Base-by-base conservation (phyloP, 2,888 invertebrate genomes). In the Meandrusa payeni region DNA sequence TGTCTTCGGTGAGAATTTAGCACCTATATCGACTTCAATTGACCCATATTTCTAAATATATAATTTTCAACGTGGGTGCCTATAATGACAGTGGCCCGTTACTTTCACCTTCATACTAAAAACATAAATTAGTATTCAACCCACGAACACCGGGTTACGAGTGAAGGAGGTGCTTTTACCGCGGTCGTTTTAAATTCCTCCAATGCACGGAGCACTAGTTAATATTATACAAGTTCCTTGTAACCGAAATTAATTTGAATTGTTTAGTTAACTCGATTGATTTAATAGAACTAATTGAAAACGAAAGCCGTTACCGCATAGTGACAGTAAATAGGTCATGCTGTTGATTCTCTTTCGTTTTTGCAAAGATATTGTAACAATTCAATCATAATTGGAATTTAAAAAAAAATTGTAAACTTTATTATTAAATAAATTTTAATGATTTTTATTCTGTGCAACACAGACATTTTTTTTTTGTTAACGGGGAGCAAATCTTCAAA, bases 41-140 rank as follows among this genome's bases (percentile, higher is more conserved):
- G 22, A 23, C 19, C 22, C 11, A n/a, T 27, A 37, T 22, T 27
- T 27, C 24, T 15, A 11, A 20, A 17, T n/a, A n/a, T n/a, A 40
- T 37, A 36, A 42, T 29, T 50, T 40, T 38, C 41, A 33, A 38
- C 11, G 15, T 41, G 7, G 20, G n/a, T 9, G 6, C 5, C 15
- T 13, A 29, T 34, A 15, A n/a, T 12, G 23, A 4, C 32, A 22
- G 5, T 20, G 5, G 4, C 9, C 7, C 23, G 23, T 36, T 56
- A 77, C 79, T 79, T 79, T 80, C 79, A 72, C 79, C 70, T 67
- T 68, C 55, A 53, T 32, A 42, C 24, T 23, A 41, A 36, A 29
- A 9, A 19, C 9, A 28, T 36, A 29, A 12, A 34, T 29, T 4
- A 46, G 50, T 54, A 79, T 77, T 76, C 79, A 11, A 50, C 42